Base-by-base conservation (phyloP, 2,888 invertebrate species). In the Agriotes lineatus region DNA sequence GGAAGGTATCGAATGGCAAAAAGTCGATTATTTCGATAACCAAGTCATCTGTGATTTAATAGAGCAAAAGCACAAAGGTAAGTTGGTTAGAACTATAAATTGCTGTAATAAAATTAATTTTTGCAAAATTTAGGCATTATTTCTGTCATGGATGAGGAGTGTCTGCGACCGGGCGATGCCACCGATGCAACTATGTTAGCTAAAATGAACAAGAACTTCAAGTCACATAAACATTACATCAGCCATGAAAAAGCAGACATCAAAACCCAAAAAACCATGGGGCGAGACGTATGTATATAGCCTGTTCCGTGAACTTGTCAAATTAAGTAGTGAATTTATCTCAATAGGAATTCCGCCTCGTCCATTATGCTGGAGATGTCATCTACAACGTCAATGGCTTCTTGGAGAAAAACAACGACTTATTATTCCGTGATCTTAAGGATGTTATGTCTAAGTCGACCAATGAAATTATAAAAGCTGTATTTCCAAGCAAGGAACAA, bases 291-390 rank as follows among this genome's bases (percentile, higher is more conserved):
- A 82, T 87, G 52, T 48, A 57, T 18, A 1, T 2, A 12, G n/a
- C n/a, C 14, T 9, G 5, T 12, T 39, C 10, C 1, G 3, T 12
- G 39, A 16, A 1, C 14, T 14, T 1, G 10, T 14, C 10, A 6
- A 2, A 7, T 25, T 5, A 25, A 25, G 7, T 25, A 3, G 4
- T 44, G 1, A 50, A 22, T 6, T 6, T 50, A 25, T 59, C 45
- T 76, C 83, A 85, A 9, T 79, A 95, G 92, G 96, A 96, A 84
- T 97, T 97, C 85, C 91, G 93, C 75, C 85, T 97, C 69, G 88
- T 93, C 14, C 97, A 97, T 85, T 97, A 96, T 84, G 97, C 97
- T 2, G 97, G 97, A 0, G 93, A 95, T 79, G 97, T 97, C 22
- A 96, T 95, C 0, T 97, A 97, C 87, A 94, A 90, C 78, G 91